phyloP scores from a whole-genome alignment of 2,888 invertebrate genomes.

The Drosophila subsilvestris region DNA sequence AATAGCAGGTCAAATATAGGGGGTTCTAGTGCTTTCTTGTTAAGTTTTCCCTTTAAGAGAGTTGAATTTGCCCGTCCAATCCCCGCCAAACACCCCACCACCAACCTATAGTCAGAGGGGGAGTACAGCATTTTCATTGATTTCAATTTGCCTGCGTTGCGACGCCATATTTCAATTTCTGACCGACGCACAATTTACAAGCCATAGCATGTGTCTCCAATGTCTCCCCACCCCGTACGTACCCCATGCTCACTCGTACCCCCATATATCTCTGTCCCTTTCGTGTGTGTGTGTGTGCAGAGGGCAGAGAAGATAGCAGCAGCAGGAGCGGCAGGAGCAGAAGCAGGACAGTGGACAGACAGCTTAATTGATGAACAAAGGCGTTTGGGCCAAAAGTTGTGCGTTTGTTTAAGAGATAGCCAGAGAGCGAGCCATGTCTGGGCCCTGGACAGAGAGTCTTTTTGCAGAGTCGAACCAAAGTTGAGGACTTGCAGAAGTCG shows the following conservation, averaged over 20 bases:
- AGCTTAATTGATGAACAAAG: constrained; percentile 80
- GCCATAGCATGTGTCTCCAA: constrained; percentile 74
- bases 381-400: constrained; percentile 74
- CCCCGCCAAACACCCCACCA: background rate
- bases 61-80: background rate
- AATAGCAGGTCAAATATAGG: background rate
- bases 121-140: constrained; percentile 64
- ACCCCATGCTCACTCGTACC: constrained; percentile 15
- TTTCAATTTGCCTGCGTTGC: constrained; percentile 73
- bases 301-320: constrained; percentile 7
- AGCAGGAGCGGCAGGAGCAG: constrained; percentile 3
- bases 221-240: constrained; percentile 30
- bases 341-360: constrained; percentile 55
- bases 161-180: constrained; percentile 78
- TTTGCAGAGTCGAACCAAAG: constrained; percentile 36
- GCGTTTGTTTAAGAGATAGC: constrained; percentile 55
- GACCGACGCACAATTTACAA: constrained; percentile 74
- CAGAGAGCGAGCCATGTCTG: constrained; percentile 42
- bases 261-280: constrained; percentile 21
- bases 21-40: too few species aligned
- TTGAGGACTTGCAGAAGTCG: constrained; percentile 76
- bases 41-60: background rate
- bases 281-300: constrained; percentile 41
- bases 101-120: background rate
- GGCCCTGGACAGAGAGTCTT: constrained; percentile 19